A percentile compares a stretch with the other conserved stretches of the same genome.
Conservation (phyloP, 2,888 invertebrate species). For the Aplocera efformata region DNA sequence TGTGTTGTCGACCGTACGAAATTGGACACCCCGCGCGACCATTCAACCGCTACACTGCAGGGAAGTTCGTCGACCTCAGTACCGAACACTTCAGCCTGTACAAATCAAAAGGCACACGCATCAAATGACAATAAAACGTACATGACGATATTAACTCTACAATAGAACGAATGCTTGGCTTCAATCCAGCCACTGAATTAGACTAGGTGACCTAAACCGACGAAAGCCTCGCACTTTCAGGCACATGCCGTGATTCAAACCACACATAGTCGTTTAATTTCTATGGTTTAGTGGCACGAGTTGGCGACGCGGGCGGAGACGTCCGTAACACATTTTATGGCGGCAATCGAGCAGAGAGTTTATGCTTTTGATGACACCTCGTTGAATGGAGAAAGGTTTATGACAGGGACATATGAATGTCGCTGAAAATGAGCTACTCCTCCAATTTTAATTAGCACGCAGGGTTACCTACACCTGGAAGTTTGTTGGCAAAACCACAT, state of each 20-base stretch:
- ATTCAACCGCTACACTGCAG: conserved; percentile 51
- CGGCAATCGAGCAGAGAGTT: conserved; percentile 17
- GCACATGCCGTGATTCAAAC: conserved; percentile 21
- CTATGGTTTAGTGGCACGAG: conserved; percentile 14
- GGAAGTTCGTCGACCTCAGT: conserved; percentile 59
- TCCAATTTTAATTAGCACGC: too few relatives aligned
- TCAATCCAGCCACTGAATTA: conserved; percentile 70
- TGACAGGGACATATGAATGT: conserved; percentile 7
- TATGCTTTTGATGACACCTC: conserved; percentile 22
- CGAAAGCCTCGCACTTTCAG: conserved; percentile 34
- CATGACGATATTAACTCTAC: conserved; percentile 53
- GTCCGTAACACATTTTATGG: conserved; percentile 20
- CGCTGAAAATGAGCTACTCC: too few relatives aligned
- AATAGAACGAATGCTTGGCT: conserved; percentile 75
- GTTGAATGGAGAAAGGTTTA: conserved; percentile 18
- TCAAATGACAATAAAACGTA: conserved; percentile 56
- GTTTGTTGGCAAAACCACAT: too few relatives aligned
- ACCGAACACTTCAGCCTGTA: conserved; percentile 39
- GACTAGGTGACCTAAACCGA: conserved; percentile 52
- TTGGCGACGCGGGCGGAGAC: conserved; percentile 3
- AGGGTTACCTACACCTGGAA: too few relatives aligned
- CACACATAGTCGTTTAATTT: conserved; percentile 10
- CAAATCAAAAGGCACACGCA: conserved; percentile 45
- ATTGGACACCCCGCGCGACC: conserved; percentile 50
- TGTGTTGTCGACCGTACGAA: conserved; percentile 37